Evolutionary conservation across 1,140 invertebrate species (phyloP).

Genomic region (Orussus abietinus): DNA sequence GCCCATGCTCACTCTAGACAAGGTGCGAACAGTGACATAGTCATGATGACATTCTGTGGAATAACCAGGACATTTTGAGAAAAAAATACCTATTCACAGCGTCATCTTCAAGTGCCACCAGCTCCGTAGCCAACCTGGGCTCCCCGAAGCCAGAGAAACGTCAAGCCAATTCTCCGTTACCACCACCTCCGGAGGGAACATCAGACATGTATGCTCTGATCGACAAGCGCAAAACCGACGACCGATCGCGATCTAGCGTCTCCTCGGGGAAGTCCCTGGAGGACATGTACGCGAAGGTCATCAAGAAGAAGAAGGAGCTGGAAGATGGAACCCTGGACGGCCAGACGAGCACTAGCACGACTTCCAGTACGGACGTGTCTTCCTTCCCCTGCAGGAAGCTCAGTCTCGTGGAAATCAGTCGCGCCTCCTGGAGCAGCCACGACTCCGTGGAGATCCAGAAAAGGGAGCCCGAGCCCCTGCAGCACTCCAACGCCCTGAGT

Average conservation of each 20-base stretch:
- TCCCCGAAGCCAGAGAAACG: conserved; percentile 82
- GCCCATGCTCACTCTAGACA: conserved; percentile 68
- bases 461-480: conserved; percentile 28
- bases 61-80: conserved; percentile 1
- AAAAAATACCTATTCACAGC: conserved; percentile 44
- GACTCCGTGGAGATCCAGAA: conserved; percentile 50
- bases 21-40: conserved; percentile 46
- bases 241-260: conserved; percentile 35
- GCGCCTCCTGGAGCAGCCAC: conserved; percentile 51
- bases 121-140: conserved; percentile 68
- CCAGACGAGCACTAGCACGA: conserved; percentile 20
- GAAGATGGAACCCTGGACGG: conserved; percentile 37
- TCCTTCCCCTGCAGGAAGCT: conserved; percentile 29
- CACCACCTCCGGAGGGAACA: conserved; percentile 62
- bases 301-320: conserved; percentile 58
- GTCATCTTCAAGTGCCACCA: conserved; percentile 72
- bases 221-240: conserved; percentile 45
- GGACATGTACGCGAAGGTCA: conserved; percentile 85
- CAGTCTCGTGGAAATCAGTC: conserved; percentile 40
- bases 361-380: conserved; percentile 23
- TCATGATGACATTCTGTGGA: conserved; percentile 2
- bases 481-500: conserved; percentile 1
- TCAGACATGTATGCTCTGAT: conserved; percentile 39
- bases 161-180: conserved; percentile 79
- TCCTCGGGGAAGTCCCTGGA: conserved; percentile 63